Evolutionary conservation across 2,888 invertebrate species (phyloP).

Genomic region (Lithophane semibrunnea): DNA sequence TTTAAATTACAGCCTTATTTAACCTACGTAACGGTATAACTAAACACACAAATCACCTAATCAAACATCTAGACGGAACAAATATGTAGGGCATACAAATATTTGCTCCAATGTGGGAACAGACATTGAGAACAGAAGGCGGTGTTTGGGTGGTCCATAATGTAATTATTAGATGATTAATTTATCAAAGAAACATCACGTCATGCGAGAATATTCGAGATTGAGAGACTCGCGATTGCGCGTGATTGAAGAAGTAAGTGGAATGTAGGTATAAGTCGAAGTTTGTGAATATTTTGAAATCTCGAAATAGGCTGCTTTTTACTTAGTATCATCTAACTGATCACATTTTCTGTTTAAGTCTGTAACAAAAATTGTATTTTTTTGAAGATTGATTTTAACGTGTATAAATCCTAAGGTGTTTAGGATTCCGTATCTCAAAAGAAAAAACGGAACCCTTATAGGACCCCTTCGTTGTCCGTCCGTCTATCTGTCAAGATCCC

Average conservation of each 20-base stretch:
- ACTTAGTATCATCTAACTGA: not conserved
- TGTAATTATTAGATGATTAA: constrained; percentile 46
- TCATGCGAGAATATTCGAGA: constrained; percentile 22
- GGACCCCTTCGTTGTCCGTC: too few relatives aligned
- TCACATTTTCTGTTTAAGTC: not conserved
- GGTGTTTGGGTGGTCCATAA: constrained; percentile 28
- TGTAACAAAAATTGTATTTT: not conserved
- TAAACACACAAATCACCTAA: constrained; percentile 44
- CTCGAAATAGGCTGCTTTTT: not conserved
- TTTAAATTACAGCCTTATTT: constrained; percentile 28
- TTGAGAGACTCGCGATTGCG: not conserved
- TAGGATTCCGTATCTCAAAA: too few relatives aligned
- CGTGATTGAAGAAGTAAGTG: not conserved
- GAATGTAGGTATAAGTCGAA: not conserved
- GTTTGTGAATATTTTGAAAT: not conserved
- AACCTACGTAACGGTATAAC: constrained; percentile 4
- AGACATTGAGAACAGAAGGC: constrained; percentile 42
- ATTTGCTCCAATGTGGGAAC: constrained; percentile 32
- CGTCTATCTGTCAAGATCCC: too few relatives aligned
- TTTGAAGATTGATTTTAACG: too few relatives aligned
- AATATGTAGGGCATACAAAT: constrained; percentile 53
- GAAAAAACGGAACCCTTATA: too few relatives aligned
- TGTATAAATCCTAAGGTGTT: not conserved
- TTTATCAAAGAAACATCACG: constrained; percentile 30
- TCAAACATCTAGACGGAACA: constrained; percentile 44